Evolutionary conservation across 2,888 invertebrate species (phyloP).

Genomic region (Stegana nigrithorax): DNA sequence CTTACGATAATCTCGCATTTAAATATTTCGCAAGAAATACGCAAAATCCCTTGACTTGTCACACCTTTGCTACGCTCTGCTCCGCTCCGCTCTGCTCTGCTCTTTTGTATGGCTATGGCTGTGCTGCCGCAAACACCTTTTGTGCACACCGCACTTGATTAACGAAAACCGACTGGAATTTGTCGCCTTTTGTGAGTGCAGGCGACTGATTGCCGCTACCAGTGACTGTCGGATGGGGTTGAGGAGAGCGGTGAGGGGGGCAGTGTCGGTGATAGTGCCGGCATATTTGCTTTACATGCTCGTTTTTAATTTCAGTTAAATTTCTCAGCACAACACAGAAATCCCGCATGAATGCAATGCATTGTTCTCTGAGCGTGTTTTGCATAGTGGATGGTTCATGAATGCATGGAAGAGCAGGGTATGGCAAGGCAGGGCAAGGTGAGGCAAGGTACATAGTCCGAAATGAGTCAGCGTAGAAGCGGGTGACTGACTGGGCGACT

Average conservation of each 20-base stretch:
- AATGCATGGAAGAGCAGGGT: neutral
- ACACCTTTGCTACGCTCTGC: conserved; percentile 44
- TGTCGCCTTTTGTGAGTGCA: conserved; percentile 49
- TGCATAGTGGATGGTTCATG: conserved; percentile 34
- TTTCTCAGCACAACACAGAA: conserved; percentile 61
- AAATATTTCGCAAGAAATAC: conserved; percentile 57
- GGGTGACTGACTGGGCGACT: neutral
- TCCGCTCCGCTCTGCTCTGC: conserved; percentile 25
- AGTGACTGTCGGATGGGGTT: neutral
- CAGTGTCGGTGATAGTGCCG: too few relatives aligned
- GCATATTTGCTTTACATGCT: too few relatives aligned
- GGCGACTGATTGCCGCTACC: conserved; percentile 10
- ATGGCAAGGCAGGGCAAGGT: neutral
- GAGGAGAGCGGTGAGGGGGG: too few relatives aligned
- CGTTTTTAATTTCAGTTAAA: conserved; percentile 61
- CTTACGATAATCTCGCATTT: conserved; percentile 54
- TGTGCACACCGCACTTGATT: conserved; percentile 41
- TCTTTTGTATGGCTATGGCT: conserved; percentile 30
- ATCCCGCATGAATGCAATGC: conserved; percentile 40
- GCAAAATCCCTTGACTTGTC: conserved; percentile 61
- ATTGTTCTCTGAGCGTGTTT: too few relatives aligned
- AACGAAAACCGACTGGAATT: conserved; percentile 57
- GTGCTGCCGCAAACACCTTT: conserved; percentile 5
- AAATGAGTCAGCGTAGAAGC: neutral
- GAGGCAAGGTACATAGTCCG: too few relatives aligned